Conservation (phyloP, 2,797 vertebrate genomes). For the Pseudochromis fuscus region DNA sequence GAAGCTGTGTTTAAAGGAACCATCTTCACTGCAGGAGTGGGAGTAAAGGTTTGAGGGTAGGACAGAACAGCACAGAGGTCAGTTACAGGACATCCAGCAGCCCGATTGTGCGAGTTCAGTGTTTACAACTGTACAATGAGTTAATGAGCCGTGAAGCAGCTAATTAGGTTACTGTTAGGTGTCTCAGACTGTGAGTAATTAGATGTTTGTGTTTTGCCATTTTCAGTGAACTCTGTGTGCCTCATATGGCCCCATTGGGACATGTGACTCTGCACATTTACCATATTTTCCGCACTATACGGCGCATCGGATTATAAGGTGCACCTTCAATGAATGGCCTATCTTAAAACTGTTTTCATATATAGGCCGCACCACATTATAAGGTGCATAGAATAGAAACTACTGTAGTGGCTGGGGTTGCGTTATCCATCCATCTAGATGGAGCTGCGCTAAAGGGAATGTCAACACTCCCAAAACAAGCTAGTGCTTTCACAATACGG, state of each 20-base stretch:
- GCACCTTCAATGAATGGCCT: too few species aligned
- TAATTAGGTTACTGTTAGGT: slow-evolving; percentile 40
- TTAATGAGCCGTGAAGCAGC: slow-evolving; percentile 22
- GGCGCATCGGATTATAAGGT: too few species aligned
- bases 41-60: neutral
- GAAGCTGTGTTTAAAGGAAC: neutral
- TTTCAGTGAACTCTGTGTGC: slow-evolving; percentile 8
- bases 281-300: too few species aligned
- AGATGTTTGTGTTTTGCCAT: slow-evolving; percentile 24
- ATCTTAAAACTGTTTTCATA: too few species aligned
- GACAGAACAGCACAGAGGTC: slow-evolving; percentile 9
- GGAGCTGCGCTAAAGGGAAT: too few species aligned
- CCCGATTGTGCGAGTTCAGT: neutral
- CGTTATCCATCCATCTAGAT: too few species aligned
- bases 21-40: neutral
- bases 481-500: too few species aligned
- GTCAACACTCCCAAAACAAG: too few species aligned
- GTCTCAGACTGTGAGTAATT: slow-evolving; percentile 32
- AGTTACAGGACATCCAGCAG: slow-evolving; percentile 6
- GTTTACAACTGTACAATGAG: slow-evolving; percentile 19
- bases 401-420: too few species aligned
- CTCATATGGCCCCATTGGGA: slow-evolving; percentile 5
- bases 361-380: too few species aligned
- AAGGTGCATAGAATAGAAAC: too few species aligned
- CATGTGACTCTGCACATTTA: neutral